Evolutionary conservation across 2,888 invertebrate species (phyloP), one percentile per base, ranked within the genome.

Genomic region (Ochropacha duplaris): DNA sequence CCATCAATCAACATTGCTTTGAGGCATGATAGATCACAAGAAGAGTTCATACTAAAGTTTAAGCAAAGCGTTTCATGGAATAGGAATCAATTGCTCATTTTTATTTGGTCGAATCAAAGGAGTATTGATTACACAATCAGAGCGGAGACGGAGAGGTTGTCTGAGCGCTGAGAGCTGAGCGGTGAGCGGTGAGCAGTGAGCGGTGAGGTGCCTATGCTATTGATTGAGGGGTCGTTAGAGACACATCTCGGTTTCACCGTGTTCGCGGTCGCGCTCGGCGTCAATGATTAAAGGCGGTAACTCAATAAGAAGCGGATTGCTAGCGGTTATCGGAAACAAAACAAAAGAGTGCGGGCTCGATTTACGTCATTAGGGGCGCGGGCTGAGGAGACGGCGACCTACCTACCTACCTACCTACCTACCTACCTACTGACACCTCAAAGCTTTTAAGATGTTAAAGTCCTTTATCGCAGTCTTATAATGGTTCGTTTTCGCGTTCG

Each of bases 241-340:
- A 66, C 70, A 66, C 57, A 52, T 31, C 57, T 58, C 44, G 44
- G 44, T 44, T 44, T 44, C 44, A 44, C 36, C 36, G 36, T 5
- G 36, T 36, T 55, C 56, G 59, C n/a, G 39, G 34, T 57, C 58
- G 59, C n/a, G 39, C 34, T 57, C 58, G 59, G 72, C 80, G 81
- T 76, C 83, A 78, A 81, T 88, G 87, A 90, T 90, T 89, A 90
- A 88, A 90, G 87, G 78, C 78, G 83, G 90, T 88, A 90, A 90
- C 87, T 79, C 86, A 85, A 88, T 88, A 86, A 88, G 84, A 78
- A 76, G 83, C 78, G 80, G 83, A 80, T 81, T 79, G 82, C 74
- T 78, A 61, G 71, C 72, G 76, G 72, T 77, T 69, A 78, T 79
- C 78, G 80, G 81, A 82, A 83, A 81, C 83, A 76, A 86, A 86